Conservation (phyloP, 2,888 invertebrate species). For the Ditula angustiorana region DNA sequence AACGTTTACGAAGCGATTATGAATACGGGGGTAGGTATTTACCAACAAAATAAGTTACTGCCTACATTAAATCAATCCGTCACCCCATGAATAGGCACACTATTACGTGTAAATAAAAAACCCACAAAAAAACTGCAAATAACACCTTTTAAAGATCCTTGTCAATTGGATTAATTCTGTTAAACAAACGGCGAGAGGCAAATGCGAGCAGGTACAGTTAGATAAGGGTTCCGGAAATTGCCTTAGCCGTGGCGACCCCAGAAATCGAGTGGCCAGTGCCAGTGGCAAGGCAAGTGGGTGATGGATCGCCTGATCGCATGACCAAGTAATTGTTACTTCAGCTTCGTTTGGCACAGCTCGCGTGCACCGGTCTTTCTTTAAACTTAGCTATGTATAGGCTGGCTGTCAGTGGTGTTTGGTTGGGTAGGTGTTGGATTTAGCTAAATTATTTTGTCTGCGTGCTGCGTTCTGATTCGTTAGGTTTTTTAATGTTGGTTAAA, state of each 20-base stretch:
- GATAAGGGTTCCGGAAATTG: slow-evolving; percentile 83
- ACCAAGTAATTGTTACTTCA: slow-evolving; percentile 82
- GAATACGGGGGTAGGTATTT: no score
- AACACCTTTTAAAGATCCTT: slow-evolving; percentile 66
- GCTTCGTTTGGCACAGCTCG: slow-evolving; percentile 68
- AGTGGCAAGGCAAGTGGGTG: slow-evolving; percentile 72
- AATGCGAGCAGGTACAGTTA: slow-evolving; percentile 68
- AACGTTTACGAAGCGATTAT: no score
- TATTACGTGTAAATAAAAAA: not conserved
- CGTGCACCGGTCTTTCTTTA: slow-evolving; percentile 70
- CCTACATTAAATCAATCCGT: no score
- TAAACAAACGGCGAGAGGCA: slow-evolving; percentile 76
- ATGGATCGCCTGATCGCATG: slow-evolving; percentile 82
- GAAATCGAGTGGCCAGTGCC: slow-evolving; percentile 72
- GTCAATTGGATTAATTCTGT: slow-evolving; percentile 77
- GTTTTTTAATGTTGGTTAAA: slow-evolving; percentile 40
- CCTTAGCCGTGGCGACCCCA: slow-evolving; percentile 65
- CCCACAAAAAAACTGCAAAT: slow-evolving; percentile 24
- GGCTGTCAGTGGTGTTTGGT: slow-evolving; percentile 37
- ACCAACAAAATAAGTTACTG: no score
- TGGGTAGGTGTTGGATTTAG: slow-evolving; percentile 29
- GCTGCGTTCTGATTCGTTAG: slow-evolving; percentile 26
- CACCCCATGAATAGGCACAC: no score
- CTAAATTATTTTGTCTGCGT: slow-evolving; percentile 19
- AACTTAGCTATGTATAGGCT: slow-evolving; percentile 48